Evolutionary conservation across 2,797 vertebrate genomes (phyloP), one percentile per base, ranked within the genome.

Genomic region (Pangasius macronema): DNA sequence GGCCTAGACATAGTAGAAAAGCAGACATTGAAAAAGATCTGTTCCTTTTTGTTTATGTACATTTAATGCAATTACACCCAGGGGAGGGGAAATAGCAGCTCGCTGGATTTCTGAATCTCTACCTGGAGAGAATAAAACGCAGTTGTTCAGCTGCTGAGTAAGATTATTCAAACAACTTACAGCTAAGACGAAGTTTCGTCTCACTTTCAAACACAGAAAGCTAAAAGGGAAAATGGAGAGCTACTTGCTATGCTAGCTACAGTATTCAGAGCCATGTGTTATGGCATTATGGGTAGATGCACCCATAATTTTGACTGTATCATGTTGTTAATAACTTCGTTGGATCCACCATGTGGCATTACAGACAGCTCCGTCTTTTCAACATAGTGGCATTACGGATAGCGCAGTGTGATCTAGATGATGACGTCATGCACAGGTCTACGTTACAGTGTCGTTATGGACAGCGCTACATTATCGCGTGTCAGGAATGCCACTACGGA

Each of bases 21-120:
- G 16, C 86, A 84, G 76, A 84, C 57, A 46, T 80, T 76, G 77
- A 80, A 49, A 70, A 70, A 86, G 76, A 59, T 55, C 73, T 85
- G 42, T 85, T 85, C 84, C 13, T 53, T 39, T 36, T 42, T 88
- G 57, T 76, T 86, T 72, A 88, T 82, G 68, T 76, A 59, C 79
- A 82, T 86, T 88, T 86, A 86, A 81, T 86, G 61, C 84, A 83
- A 68, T 86, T 81, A 76, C 70, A 83, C 57, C 10, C 83, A 42
- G 82, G 57, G 49, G 70, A 82, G 87, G 84, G 87, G 84, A 88
- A 76, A 68, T n/a, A 20, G 84, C 87, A 27, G 87, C 57, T 77
- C 14, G 73, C 72, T 76, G 68, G 42, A 63, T 82, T 75, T 65
- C 59, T 67, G n/a, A 36, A 83, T 75, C 36, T 33, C 77, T 42